These are phyloP conservation scores for Paedocypris micromegethes DNA, from an alignment of 2,797 vertebrate genomes.

Conservation along the genomic window DNA sequence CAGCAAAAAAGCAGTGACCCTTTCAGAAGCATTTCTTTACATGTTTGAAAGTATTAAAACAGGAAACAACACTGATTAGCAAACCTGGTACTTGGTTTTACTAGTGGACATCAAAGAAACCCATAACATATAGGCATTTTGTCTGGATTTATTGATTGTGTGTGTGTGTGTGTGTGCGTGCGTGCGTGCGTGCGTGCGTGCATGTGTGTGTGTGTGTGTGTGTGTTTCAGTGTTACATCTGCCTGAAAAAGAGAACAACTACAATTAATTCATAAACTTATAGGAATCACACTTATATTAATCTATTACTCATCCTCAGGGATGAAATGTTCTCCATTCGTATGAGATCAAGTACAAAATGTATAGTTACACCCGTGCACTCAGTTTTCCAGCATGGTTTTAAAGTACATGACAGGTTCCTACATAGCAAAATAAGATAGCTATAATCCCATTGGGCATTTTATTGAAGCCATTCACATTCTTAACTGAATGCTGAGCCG, in stretches of 20 bases:
- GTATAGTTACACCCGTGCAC: conserved; percentile 1
- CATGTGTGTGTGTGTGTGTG: conserved; percentile 7
- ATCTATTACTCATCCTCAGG: too few species aligned
- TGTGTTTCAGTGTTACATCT: neutral
- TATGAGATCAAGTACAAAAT: neutral
- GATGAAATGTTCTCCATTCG: conserved; percentile 1
- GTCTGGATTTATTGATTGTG: conserved; percentile 3
- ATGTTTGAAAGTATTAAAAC: conserved; percentile 18
- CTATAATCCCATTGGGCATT: neutral
- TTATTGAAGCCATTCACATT: conserved; percentile 6
- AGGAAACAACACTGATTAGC: conserved; percentile 38
- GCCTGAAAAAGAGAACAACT: conserved; percentile 1
- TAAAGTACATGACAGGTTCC: conserved; percentile 9
- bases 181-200: too few species aligned
- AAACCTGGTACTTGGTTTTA: conserved; percentile 28
- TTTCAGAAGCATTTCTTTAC: conserved; percentile 12
- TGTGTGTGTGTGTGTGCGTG: conserved; percentile 6
- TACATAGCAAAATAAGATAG: neutral
- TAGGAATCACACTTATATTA: neutral
- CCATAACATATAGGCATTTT: conserved; percentile 11
- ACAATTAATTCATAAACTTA: conserved; percentile 17
- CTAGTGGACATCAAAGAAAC: conserved; percentile 38
- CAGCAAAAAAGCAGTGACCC: conserved; percentile 18
- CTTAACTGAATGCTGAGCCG: neutral
- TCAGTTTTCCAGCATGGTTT: neutral